Percentiles rank a stretch among this genome's conserved stretches.
These are phyloP conservation scores for Umimayanthus chanpuru DNA, from an alignment of 92 coral and sea anemone genomes.

Conservation along the genomic window DNA sequence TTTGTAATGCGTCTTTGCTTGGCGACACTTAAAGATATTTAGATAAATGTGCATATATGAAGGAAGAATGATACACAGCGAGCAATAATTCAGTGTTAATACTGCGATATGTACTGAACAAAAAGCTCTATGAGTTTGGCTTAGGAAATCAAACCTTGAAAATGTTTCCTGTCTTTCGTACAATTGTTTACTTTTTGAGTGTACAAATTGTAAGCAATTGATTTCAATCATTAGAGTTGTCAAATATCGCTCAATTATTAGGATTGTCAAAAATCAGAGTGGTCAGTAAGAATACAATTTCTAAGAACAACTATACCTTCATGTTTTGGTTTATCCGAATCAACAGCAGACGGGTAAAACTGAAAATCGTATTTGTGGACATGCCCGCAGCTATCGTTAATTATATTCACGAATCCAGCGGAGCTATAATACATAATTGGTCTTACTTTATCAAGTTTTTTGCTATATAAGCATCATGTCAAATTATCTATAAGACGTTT, in stretches of 20 bases:
- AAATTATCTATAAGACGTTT: not conserved
- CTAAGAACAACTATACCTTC: not conserved
- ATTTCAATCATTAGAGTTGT: not conserved
- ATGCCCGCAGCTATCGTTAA: not conserved
- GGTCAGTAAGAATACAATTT: not conserved
- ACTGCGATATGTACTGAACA: not conserved
- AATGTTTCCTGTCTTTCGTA: not conserved
- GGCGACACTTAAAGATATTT: not conserved
- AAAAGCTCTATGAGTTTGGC: not conserved
- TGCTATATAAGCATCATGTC: not conserved
- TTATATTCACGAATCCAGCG: too few species aligned
- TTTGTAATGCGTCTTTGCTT: not conserved
- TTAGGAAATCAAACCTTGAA: too few species aligned
- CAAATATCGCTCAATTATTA: not conserved
- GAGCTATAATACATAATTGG: too few species aligned
- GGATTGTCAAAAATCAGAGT: not conserved
- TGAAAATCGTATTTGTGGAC: not conserved
- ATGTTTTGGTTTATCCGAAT: too few species aligned
- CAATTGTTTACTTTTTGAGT: not conserved
- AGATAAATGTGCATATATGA: not conserved
- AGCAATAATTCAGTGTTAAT: not conserved
- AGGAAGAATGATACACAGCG: not conserved
- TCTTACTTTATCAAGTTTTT: not conserved
- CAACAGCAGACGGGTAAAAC: not conserved
- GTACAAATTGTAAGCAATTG: not conserved